Evolutionary conservation across 1,140 invertebrate genomes (phyloP).

Genomic region (Mercenaria mercenaria): DNA sequence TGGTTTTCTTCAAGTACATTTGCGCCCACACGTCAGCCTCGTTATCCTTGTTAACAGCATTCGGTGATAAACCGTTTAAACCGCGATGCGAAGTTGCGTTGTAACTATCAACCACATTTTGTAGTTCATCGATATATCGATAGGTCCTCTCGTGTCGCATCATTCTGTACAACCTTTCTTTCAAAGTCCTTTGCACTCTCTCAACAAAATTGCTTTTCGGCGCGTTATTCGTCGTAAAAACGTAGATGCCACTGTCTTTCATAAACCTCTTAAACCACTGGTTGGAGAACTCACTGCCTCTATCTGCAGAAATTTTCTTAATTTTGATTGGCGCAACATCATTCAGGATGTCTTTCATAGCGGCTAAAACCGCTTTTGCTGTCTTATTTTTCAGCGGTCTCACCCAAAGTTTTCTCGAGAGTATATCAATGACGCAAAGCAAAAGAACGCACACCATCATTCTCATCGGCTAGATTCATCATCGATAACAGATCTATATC

Average conservation of each 20-base stretch:
- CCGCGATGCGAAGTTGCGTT: conserved; percentile 62
- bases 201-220: conserved; percentile 66
- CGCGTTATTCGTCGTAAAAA: conserved; percentile 57
- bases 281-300: conserved; percentile 61
- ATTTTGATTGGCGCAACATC: not conserved
- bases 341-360: conserved; percentile 55
- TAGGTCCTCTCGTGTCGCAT: conserved; percentile 28
- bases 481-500: conserved; percentile 67
- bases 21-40: conserved; percentile 58
- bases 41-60: conserved; percentile 65
- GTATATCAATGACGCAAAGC: conserved; percentile 63
- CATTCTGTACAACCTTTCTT: conserved; percentile 62
- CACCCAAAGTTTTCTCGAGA: conserved; percentile 63
- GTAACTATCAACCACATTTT: conserved; percentile 57
- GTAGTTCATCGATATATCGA: conserved; percentile 48
- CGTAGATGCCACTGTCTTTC: conserved; percentile 42
- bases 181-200: conserved; percentile 65
- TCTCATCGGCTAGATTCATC: conserved; percentile 48
- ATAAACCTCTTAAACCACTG: conserved; percentile 41
- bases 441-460: conserved; percentile 58
- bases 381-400: conserved; percentile 65
- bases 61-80: conserved; percentile 53
- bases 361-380: conserved; percentile 56
- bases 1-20: conserved; percentile 62
- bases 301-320: conserved; percentile 50